phyloP scores from a whole-genome alignment of 2,113 vertebrate genomes.

The Neolamprologus brichardi region DNA sequence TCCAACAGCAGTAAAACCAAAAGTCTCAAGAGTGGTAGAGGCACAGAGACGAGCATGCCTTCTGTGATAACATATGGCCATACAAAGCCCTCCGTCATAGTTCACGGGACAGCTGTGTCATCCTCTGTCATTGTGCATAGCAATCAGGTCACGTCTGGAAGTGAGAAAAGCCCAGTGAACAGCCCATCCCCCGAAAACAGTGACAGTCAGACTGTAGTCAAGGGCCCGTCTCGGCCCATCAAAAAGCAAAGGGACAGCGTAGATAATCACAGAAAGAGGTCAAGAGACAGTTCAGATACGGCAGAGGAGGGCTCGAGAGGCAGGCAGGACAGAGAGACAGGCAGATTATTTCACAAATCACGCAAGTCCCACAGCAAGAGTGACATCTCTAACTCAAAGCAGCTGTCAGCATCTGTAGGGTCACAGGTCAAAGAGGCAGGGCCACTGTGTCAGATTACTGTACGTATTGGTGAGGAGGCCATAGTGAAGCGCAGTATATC shows the following conservation, averaged over 20 bases:
- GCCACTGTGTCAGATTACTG: slow-evolving; percentile 90
- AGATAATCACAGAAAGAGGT: slow-evolving; percentile 54
- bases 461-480: slow-evolving; percentile 87
- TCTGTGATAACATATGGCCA: slow-evolving; percentile 86
- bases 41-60: slow-evolving; percentile 45
- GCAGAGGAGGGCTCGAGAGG: slow-evolving; percentile 33
- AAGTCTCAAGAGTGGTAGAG: slow-evolving; percentile 35
- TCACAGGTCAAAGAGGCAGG: slow-evolving; percentile 72
- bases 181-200: slow-evolving; percentile 41
- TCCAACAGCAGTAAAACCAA: slow-evolving; percentile 59
- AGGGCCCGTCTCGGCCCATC: slow-evolving; percentile 55
- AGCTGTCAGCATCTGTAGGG: slow-evolving; percentile 59
- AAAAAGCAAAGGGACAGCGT: slow-evolving; percentile 67
- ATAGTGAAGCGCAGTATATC: slow-evolving; percentile 89
- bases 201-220: slow-evolving; percentile 53
- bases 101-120: slow-evolving; percentile 74
- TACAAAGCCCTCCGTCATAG: slow-evolving; percentile 83
- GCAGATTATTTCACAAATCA: slow-evolving; percentile 54
- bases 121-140: slow-evolving; percentile 72
- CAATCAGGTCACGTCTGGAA: slow-evolving; percentile 68
- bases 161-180: slow-evolving; percentile 67
- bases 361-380: slow-evolving; percentile 70
- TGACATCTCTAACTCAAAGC: slow-evolving; percentile 75
- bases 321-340: slow-evolving; percentile 48
- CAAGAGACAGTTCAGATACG: slow-evolving; percentile 53